Conservation (phyloP, 2,113 vertebrate species). For the Larimichthys polyactis region DNA sequence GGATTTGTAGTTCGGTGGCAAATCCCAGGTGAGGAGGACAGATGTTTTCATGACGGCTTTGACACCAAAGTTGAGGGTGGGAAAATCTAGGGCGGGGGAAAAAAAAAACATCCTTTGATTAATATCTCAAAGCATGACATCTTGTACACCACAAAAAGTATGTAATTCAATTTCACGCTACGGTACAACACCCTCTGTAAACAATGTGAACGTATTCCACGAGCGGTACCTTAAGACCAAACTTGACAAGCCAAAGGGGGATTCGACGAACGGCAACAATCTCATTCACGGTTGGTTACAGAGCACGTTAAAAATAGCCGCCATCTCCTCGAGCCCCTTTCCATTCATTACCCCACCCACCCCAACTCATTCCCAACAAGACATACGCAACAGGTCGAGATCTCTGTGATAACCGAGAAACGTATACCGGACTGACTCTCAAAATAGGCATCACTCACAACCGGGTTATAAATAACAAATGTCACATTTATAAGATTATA, state of each 20-base stretch:
- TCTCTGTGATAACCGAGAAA: constrained; percentile 45
- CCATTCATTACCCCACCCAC: constrained; percentile 16
- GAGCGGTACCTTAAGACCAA: constrained; percentile 37
- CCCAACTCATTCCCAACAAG: neutral
- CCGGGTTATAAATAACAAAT: constrained; percentile 55
- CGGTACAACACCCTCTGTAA: constrained; percentile 22
- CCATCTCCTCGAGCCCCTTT: constrained; percentile 41
- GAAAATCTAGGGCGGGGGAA: constrained; percentile 85
- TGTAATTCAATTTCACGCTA: constrained; percentile 62
- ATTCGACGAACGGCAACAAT: constrained; percentile 46
- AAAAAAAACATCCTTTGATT: constrained; percentile 36
- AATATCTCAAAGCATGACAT: constrained; percentile 42
- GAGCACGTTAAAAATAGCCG: constrained; percentile 58
- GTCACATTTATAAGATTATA: constrained; percentile 55
- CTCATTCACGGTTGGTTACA: constrained; percentile 56
- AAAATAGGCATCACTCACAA: constrained; percentile 54
- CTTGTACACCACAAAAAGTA: constrained; percentile 27
- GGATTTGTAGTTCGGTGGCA: constrained; percentile 96
- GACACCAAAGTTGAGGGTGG: constrained; percentile 95
- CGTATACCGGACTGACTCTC: constrained; percentile 32
- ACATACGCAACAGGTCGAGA: constrained; percentile 34
- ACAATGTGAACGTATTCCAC: constrained; percentile 36
- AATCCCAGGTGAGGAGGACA: constrained; percentile 98
- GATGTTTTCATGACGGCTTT: constrained; percentile 97
- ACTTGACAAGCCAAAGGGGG: constrained; percentile 44